Evolutionary conservation across 2,888 invertebrate species (phyloP).

Genomic region (Sipha maydis): DNA sequence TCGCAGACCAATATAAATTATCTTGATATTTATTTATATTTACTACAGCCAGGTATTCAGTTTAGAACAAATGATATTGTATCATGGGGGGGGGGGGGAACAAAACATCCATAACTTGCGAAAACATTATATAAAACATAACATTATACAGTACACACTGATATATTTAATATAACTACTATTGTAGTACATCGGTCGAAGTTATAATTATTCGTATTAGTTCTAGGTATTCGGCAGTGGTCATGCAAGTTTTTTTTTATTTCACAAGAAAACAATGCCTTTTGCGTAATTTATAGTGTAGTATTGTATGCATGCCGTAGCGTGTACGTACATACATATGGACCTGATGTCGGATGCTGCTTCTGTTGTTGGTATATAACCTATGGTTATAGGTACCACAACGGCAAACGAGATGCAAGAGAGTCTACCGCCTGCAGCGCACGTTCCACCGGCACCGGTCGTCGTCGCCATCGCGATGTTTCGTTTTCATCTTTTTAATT

Average conservation of each 20-base stretch:
- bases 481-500: conserved; percentile 24
- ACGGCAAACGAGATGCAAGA: neutral
- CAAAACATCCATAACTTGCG: neutral
- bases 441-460: neutral
- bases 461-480: neutral
- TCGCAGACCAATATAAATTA: no score
- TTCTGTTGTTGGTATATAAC: neutral
- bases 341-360: neutral
- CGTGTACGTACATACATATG: neutral
- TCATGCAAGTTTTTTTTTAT: conserved; percentile 45
- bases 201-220: conserved; percentile 35
- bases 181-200: neutral
- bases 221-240: conserved; percentile 50
- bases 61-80: no score
- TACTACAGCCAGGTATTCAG: no score
- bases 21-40: no score
- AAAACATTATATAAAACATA: neutral
- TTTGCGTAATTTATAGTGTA: conserved; percentile 45
- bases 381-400: neutral
- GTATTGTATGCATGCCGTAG: conserved; percentile 17
- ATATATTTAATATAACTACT: no score
- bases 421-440: conserved; percentile 24
- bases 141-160: no score
- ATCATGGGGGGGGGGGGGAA: neutral
- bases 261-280: conserved; percentile 54